Conservation (phyloP, 2,797 vertebrate species). For the Esox masquinongy region DNA sequence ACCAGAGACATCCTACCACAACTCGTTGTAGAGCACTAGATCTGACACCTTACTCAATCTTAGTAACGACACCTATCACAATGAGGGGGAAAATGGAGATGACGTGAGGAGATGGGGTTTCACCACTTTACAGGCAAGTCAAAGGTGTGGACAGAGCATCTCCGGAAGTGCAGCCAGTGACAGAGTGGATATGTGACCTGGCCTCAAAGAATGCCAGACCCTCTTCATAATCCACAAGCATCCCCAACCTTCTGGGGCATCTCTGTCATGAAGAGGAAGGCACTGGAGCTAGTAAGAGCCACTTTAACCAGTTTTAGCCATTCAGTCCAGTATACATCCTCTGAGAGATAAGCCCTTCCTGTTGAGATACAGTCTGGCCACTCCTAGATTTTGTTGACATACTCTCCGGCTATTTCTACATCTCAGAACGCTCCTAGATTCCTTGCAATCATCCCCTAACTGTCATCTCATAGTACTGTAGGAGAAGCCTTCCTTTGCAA, state of each 20-base stretch:
- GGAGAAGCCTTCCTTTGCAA: conserved; percentile 9
- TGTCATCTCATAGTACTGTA: not conserved
- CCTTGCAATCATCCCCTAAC: not conserved
- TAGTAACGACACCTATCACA: no score
- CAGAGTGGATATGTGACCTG: conserved; percentile 2
- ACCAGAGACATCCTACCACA: no score
- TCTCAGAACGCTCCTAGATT: conserved; percentile 6
- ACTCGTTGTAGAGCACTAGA: no score
- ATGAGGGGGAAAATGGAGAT: no score
- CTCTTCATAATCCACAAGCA: conserved; percentile 29
- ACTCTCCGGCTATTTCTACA: not conserved
- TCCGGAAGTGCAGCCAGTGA: not conserved
- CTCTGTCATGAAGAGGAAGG: conserved; percentile 1
- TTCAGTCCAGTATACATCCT: not conserved
- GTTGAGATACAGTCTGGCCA: conserved; percentile 15
- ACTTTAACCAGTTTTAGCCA: not conserved
- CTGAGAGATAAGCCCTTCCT: not conserved
- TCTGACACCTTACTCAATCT: no score
- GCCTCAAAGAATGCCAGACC: not conserved
- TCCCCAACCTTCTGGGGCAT: conserved; percentile 21
- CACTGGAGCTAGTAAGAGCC: conserved; percentile 1
- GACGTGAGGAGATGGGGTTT: not conserved
- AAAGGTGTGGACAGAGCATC: not conserved
- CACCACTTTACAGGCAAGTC: not conserved
- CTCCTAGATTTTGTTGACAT: not conserved